phyloP scores from a whole-genome alignment of 2,797 vertebrate genomes.

The Gallinago solitaria region DNA sequence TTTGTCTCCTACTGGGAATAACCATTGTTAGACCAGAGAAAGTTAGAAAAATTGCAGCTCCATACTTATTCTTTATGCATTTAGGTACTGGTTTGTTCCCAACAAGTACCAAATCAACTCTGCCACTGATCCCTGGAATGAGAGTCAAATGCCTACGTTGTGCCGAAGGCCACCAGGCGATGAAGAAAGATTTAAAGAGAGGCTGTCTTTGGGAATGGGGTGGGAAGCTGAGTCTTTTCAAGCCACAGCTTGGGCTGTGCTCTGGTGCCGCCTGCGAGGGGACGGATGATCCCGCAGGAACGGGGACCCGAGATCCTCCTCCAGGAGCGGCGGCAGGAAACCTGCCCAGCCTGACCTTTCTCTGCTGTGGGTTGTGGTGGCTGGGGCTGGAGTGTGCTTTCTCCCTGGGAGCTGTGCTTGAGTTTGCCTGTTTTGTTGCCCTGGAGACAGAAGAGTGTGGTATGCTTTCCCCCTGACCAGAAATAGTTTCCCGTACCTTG shows the following conservation, averaged over 20 bases:
- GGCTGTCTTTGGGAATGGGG: not conserved
- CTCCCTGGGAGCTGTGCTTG: constrained; percentile 26
- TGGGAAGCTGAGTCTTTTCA: not conserved
- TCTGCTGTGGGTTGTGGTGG: not conserved
- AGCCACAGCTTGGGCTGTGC: not conserved
- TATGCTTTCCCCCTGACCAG: constrained; percentile 73
- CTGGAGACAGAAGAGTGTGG: constrained; percentile 63
- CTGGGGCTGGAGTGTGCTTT: not conserved
- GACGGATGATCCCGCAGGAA: not conserved
- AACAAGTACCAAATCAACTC: not conserved
- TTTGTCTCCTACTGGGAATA: not conserved
- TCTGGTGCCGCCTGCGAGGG: not conserved
- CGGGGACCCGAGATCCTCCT: not conserved
- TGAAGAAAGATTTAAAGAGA: not conserved
- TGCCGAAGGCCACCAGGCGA: not conserved
- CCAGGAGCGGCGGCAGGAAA: not conserved
- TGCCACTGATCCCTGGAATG: not conserved
- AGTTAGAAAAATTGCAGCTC: not conserved
- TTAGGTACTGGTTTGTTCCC: not conserved
- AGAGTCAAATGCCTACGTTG: not conserved
- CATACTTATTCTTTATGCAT: not conserved
- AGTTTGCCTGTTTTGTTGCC: constrained; percentile 74
- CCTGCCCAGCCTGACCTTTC: constrained; percentile 26
- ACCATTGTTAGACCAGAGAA: not conserved
- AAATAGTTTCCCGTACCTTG: constrained; percentile 76